Percentiles rank a stretch among this genome's conserved stretches.
These are phyloP conservation scores for Thereva nobilitata DNA, from an alignment of 2,888 invertebrate species.

Conservation along the genomic window DNA sequence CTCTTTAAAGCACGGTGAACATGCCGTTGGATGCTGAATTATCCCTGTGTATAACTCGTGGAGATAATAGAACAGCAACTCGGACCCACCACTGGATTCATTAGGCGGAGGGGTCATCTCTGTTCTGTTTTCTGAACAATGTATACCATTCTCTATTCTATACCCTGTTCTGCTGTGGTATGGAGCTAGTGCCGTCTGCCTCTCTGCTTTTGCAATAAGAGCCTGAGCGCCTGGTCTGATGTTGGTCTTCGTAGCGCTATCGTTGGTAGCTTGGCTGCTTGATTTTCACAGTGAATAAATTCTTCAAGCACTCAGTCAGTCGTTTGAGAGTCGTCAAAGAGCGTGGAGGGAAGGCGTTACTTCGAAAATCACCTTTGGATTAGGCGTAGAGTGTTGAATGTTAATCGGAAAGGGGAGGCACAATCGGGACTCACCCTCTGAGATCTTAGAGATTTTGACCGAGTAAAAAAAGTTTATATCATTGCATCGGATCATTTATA, in stretches of 20 bases:
- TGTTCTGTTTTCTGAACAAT: not conserved
- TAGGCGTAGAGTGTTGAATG: no score
- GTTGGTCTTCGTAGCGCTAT: slow-evolving; percentile 8
- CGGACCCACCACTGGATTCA: no score
- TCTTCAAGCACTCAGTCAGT: slow-evolving; percentile 33
- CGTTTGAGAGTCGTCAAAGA: slow-evolving; percentile 38
- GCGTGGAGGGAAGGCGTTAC: slow-evolving; percentile 17
- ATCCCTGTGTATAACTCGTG: no score
- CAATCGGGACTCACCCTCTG: not conserved
- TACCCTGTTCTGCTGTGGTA: slow-evolving; percentile 14
- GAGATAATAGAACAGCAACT: no score
- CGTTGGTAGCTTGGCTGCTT: not conserved
- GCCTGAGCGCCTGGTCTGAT: slow-evolving; percentile 32
- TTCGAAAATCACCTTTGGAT: not conserved
- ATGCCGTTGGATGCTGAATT: no score
- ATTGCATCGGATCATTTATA: no score
- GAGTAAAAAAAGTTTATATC: no score
- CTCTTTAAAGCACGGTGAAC: no score
- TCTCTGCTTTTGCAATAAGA: slow-evolving; percentile 14
- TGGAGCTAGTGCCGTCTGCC: slow-evolving; percentile 10
- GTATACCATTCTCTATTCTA: not conserved
- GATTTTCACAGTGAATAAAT: slow-evolving; percentile 27
- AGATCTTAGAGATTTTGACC: no score
- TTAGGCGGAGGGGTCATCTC: not conserved
- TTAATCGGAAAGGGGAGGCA: slow-evolving; percentile 2